A percentile compares a stretch with the other conserved stretches of the same genome.
Conservation (phyloP, 2,888 invertebrate genomes). For the Dynastes tityus region DNA sequence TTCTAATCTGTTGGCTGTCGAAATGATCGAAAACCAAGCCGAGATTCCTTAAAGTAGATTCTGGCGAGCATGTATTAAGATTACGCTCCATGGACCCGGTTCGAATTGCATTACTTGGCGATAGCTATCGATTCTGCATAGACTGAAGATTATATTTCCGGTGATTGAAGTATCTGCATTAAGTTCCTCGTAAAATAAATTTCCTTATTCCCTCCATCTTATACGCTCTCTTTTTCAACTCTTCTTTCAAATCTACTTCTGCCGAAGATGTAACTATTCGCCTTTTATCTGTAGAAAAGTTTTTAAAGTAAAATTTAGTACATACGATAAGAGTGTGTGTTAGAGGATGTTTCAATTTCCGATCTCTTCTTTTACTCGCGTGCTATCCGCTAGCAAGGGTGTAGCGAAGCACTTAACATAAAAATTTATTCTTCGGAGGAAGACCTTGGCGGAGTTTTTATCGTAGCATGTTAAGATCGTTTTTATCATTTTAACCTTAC, state of each 20-base stretch:
- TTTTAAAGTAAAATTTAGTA: conserved; percentile 43
- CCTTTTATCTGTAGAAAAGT: conserved; percentile 30
- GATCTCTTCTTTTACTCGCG: conserved; percentile 7
- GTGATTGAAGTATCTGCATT: conserved; percentile 42
- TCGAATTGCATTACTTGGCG: conserved; percentile 30
- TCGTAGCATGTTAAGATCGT: conserved; percentile 9
- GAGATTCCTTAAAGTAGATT: conserved; percentile 13
- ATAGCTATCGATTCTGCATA: conserved; percentile 43
- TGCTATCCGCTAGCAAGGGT: background rate
- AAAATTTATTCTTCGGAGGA: conserved; percentile 29
- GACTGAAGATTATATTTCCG: conserved; percentile 42
- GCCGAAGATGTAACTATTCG: conserved; percentile 27
- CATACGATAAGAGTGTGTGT: conserved; percentile 28
- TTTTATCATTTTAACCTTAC: conserved; percentile 13
- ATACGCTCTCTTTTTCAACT: conserved; percentile 6
- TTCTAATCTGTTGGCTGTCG: background rate
- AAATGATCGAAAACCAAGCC: conserved; percentile 26
- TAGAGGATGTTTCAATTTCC: conserved; percentile 37
- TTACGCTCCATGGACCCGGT: background rate
- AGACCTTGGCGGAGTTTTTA: conserved; percentile 11
- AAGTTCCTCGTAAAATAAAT: conserved; percentile 40
- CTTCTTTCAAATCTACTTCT: conserved; percentile 14
- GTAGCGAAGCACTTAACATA: conserved; percentile 11
- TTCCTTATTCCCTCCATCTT: conserved; percentile 16
- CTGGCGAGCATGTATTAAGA: conserved; percentile 15